phyloP scores from a whole-genome alignment of 2,888 invertebrate species.

The Amblyjoppa fuscipennis region DNA sequence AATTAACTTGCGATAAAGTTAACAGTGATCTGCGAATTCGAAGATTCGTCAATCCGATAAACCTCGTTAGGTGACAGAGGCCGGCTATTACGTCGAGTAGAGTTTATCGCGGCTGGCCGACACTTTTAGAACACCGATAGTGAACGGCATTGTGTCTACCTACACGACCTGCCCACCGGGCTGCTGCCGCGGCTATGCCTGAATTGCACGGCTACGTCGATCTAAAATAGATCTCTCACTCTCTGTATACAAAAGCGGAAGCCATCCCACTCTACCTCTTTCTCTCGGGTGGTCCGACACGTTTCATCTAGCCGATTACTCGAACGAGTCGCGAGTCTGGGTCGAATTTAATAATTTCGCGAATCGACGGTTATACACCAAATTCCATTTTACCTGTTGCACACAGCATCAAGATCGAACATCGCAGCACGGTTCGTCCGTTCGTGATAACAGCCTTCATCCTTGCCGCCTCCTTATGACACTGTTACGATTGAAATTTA shows the following conservation, averaged over 20 bases:
- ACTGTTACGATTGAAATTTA: slow-evolving; percentile 22
- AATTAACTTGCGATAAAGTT: slow-evolving; percentile 14
- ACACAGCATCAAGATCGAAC: slow-evolving; percentile 77
- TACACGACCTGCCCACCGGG: slow-evolving; percentile 48
- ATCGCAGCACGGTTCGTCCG: slow-evolving; percentile 74
- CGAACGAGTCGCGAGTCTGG: slow-evolving; percentile 25
- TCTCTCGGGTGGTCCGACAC: slow-evolving; percentile 53
- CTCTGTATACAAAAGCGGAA: slow-evolving; percentile 18
- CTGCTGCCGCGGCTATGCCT: slow-evolving; percentile 19
- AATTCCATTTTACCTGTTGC: slow-evolving; percentile 77
- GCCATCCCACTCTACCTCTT: slow-evolving; percentile 32
- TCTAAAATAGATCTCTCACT: slow-evolving; percentile 62
- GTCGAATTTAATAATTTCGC: slow-evolving; percentile 34
- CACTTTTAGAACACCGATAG: slow-evolving; percentile 64
- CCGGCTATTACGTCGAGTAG: slow-evolving; percentile 56
- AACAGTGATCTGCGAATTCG: slow-evolving; percentile 4
- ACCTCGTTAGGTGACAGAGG: slow-evolving; percentile 35
- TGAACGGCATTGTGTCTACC: slow-evolving; percentile 52
- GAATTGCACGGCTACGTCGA: slow-evolving; percentile 44
- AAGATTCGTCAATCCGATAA: slow-evolving; percentile 59
- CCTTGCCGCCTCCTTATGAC: neutral
- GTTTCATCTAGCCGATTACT: slow-evolving; percentile 44
- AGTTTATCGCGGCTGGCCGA: slow-evolving; percentile 65
- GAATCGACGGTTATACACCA: neutral
- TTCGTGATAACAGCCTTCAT: slow-evolving; percentile 36